phyloP scores from a whole-genome alignment of 2,113 vertebrate genomes.

The Alligator mississippiensis region DNA sequence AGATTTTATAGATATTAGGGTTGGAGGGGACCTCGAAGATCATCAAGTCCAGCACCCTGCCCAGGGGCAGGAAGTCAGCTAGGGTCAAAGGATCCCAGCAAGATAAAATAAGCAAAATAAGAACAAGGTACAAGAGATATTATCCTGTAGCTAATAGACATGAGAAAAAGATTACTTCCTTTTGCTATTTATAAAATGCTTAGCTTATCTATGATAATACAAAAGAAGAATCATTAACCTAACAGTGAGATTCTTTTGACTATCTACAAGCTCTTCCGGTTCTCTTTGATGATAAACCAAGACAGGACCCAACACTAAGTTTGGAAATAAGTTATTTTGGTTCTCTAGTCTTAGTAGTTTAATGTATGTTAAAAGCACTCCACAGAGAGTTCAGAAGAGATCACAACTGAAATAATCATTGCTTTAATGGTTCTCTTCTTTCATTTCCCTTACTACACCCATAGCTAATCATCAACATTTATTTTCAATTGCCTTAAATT shows the following conservation, averaged over 20 bases:
- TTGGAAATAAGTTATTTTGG: background rate
- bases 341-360: background rate
- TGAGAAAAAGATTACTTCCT: background rate
- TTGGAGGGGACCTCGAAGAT: too few species aligned
- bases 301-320: background rate
- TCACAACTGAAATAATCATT: rapidly evolving
- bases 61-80: too few species aligned
- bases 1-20: too few species aligned
- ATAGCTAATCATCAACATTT: background rate
- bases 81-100: too few species aligned
- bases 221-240: background rate
- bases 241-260: background rate
- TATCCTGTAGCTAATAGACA: too few species aligned
- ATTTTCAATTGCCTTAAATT: background rate
- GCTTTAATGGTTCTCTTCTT: background rate
- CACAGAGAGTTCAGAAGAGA: background rate
- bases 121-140: too few species aligned
- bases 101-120: too few species aligned
- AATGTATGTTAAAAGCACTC: rapidly evolving
- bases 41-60: too few species aligned
- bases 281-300: background rate
- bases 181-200: background rate
- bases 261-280: background rate
- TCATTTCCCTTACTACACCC: background rate
- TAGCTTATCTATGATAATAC: background rate